phyloP scores from a whole-genome alignment of 1,140 invertebrate genomes.

The Coenobita brevimanus region DNA sequence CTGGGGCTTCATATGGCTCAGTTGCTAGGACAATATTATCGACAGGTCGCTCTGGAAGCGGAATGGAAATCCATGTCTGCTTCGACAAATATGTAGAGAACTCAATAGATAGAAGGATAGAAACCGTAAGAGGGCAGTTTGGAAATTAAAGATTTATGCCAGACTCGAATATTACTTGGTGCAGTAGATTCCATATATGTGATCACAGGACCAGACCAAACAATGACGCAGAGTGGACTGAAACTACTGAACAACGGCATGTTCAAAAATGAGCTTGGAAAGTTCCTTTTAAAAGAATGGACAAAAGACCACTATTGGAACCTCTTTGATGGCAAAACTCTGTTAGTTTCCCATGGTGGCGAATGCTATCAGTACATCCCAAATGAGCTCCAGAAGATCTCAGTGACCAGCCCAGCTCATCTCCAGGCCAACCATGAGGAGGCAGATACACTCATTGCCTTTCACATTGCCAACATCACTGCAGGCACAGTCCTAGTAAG shows the following conservation, averaged over 20 bases:
- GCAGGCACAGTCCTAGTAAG: neutral
- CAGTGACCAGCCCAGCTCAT: neutral
- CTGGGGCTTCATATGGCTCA: conserved; percentile 5
- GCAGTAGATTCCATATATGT: neutral
- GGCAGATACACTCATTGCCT: conserved; percentile 5
- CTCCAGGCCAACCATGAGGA: neutral
- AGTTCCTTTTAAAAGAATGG: neutral
- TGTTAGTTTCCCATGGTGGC: neutral
- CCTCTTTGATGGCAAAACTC: neutral
- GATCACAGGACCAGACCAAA: conserved; percentile 17
- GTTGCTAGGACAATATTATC: neutral
- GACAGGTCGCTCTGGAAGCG: neutral
- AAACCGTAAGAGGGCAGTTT: no score
- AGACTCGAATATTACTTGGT: neutral
- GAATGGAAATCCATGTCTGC: neutral
- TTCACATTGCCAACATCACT: neutral
- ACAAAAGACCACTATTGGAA: neutral
- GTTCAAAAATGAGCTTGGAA: neutral
- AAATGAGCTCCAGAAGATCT: neutral
- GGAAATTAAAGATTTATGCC: no score
- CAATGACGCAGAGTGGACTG: neutral
- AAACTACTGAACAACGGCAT: neutral
- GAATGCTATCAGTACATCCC: conserved; percentile 11
- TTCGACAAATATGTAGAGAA: conserved; percentile 10
- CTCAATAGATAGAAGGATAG: neutral